Base-by-base conservation (phyloP, 2,797 vertebrate species). In the Lepus oiostolus region DNA sequence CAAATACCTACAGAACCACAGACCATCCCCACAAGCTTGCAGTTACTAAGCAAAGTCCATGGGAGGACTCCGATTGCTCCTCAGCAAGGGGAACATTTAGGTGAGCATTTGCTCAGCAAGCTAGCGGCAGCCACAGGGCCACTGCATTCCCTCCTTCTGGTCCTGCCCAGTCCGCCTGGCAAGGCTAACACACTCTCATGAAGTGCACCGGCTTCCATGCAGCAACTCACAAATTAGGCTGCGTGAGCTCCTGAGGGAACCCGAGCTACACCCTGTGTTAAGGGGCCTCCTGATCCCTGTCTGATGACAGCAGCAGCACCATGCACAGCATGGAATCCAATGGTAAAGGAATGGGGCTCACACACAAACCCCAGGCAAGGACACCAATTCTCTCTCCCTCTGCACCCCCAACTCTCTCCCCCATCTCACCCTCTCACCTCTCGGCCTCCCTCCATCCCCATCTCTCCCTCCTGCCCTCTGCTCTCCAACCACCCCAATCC, bases 161-260 rank as follows among this genome's bases (percentile, higher is more conserved):
- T 96, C 96, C 90, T 38, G 79, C 95, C 89, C 90, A 95, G 95
- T 88, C 67, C 96, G 95, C 65, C 90, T 90, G 85, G 95, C 60
- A 82, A 96, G 96, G 72, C 81, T 96, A 97, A 96, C 86, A 96
- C 65, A 28, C 19, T 60, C 93, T 88, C 47, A 89, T 88, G 71
- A 96, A 96, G 97, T 76, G 2, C 70, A 85, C 54, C 95, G 89
- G 88, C 86, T 63, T 97, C 96, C 93, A 96, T 92, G 90, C 97
- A 97, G 95, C 96, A 87, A 88, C 72, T 95, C 98, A 95, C 63
- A 93, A 92, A 97, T 97, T 97, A 98, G 97, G 95, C 96, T 96
- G 97, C 97, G 97, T 95, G 91, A 97, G 90, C 50, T 96, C 94
- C 88, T 67, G 7, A 87, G 87, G 84, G 87, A 98, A 80, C 70